A percentile compares a stretch with the other conserved stretches of the same genome.
These are phyloP conservation scores for Oncorhynchus nerka DNA, from an alignment of 2,113 vertebrate species.

Conservation along the genomic window DNA sequence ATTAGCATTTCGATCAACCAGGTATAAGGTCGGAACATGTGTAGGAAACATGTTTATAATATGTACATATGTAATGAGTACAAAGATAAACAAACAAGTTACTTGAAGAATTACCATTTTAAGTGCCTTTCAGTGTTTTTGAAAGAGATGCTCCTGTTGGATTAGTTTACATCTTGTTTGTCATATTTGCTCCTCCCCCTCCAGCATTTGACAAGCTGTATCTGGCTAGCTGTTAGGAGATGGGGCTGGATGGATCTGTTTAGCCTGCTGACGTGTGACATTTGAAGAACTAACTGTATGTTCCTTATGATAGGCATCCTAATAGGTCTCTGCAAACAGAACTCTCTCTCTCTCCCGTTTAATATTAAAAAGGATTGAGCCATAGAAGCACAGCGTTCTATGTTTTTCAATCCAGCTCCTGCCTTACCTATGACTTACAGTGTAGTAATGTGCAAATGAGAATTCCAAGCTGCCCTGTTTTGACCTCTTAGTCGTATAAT, in stretches of 20 bases:
- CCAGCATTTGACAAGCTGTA: constrained; percentile 50
- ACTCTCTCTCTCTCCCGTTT: constrained; percentile 56
- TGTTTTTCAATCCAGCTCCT: constrained; percentile 35
- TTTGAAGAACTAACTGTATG: constrained; percentile 71
- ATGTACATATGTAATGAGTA: constrained; percentile 3
- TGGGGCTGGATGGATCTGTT: constrained; percentile 64
- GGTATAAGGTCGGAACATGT: constrained; percentile 62
- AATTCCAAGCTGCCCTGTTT: constrained; percentile 54
- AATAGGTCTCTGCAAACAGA: constrained; percentile 69
- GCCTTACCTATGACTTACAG: constrained; percentile 53
- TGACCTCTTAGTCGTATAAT: constrained; percentile 67
- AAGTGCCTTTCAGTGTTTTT: background rate
- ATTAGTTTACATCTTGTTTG: background rate
- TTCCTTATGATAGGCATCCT: constrained; percentile 67
- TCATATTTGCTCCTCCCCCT: background rate
- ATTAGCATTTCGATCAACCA: constrained; percentile 79
- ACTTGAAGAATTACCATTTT: constrained; percentile 37
- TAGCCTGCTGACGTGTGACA: constrained; percentile 68
- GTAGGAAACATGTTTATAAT: constrained; percentile 70
- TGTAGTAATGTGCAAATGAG: constrained; percentile 62
- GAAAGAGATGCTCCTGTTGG: background rate
- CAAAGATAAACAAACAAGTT: constrained; percentile 65
- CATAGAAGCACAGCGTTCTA: constrained; percentile 51
- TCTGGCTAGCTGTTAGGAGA: constrained; percentile 63
- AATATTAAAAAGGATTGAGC: constrained; percentile 68